A percentile compares a stretch with the other conserved stretches of the same genome.
These are phyloP conservation scores for Melanotaenia duboulayi DNA, from an alignment of 2,113 vertebrate genomes.

Conservation along the genomic window DNA sequence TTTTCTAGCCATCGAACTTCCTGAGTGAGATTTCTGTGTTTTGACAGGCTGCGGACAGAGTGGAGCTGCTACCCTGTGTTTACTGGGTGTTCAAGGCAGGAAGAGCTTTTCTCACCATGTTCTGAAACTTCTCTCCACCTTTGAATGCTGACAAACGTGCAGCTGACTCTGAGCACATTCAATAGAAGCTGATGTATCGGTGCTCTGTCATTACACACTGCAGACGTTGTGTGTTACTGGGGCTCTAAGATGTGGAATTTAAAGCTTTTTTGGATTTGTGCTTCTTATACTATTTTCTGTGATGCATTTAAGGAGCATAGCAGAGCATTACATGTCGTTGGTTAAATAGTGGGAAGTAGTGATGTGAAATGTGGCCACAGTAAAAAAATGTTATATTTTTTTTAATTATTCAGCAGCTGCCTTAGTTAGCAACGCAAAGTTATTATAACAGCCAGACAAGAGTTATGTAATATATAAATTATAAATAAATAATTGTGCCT, in stretches of 20 bases:
- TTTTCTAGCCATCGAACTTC: neutral
- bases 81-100: neutral
- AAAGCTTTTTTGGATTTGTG: neutral
- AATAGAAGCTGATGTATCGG: too few relatives aligned
- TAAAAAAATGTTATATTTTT: too few relatives aligned
- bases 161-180: neutral
- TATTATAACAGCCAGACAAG: too few relatives aligned
- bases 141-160: constrained; percentile 20
- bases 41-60: constrained; percentile 54
- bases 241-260: neutral
- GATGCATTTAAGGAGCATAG: too few relatives aligned
- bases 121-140: constrained; percentile 17
- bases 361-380: too few relatives aligned
- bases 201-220: neutral
- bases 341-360: too few relatives aligned
- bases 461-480: too few relatives aligned
- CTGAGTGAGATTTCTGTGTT: constrained; percentile 12
- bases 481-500: too few relatives aligned
- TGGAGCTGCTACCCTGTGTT: constrained; percentile 9
- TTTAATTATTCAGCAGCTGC: too few relatives aligned
- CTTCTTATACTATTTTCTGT: too few relatives aligned
- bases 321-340: too few relatives aligned
- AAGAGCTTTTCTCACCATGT: constrained; percentile 24
- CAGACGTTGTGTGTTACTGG: neutral
- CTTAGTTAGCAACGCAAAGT: too few relatives aligned